phyloP scores from a whole-genome alignment of 1,140 invertebrate genomes.

The Sinonovacula constricta region DNA sequence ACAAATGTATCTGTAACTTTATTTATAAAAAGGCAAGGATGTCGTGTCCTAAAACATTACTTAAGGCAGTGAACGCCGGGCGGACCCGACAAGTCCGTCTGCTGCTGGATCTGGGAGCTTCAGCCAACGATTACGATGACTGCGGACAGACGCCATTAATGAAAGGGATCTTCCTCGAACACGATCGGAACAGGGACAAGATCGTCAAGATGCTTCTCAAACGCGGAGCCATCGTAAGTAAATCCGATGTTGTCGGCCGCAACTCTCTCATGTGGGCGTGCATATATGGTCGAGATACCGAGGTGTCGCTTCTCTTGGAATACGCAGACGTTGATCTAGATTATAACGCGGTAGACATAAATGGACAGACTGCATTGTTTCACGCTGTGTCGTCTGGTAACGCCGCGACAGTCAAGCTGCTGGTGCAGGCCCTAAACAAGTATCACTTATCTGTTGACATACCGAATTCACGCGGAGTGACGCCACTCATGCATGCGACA shows the following conservation, averaged over 20 bases:
- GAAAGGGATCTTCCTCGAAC: conserved; percentile 50
- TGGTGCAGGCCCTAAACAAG: conserved; percentile 50
- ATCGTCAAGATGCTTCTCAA: conserved; percentile 53
- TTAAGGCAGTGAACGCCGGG: conserved; percentile 59
- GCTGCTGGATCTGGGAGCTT: conserved; percentile 51
- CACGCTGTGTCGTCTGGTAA: conserved; percentile 61
- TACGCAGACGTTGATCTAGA: conserved; percentile 58
- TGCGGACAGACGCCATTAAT: conserved; percentile 62
- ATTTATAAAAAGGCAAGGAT: too few relatives aligned
- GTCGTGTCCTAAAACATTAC: conserved; percentile 40
- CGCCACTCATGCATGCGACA: conserved; percentile 59
- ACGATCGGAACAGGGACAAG: conserved; percentile 43
- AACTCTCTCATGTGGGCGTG: conserved; percentile 59
- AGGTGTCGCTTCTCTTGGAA: conserved; percentile 53
- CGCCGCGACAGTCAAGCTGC: conserved; percentile 57
- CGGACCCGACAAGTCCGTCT: conserved; percentile 58
- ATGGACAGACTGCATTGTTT: conserved; percentile 59
- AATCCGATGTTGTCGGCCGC: conserved; percentile 57
- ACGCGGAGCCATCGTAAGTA: conserved; percentile 49
- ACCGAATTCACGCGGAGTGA: conserved; percentile 49
- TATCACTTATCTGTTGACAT: conserved; percentile 56
- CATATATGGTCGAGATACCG: conserved; percentile 55
- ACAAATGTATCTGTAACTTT: too few relatives aligned
- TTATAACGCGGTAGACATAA: conserved; percentile 52
- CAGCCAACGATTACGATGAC: conserved; percentile 54